Base-by-base conservation (phyloP, 2,113 vertebrate species). In the Seriola quinqueradiata region DNA sequence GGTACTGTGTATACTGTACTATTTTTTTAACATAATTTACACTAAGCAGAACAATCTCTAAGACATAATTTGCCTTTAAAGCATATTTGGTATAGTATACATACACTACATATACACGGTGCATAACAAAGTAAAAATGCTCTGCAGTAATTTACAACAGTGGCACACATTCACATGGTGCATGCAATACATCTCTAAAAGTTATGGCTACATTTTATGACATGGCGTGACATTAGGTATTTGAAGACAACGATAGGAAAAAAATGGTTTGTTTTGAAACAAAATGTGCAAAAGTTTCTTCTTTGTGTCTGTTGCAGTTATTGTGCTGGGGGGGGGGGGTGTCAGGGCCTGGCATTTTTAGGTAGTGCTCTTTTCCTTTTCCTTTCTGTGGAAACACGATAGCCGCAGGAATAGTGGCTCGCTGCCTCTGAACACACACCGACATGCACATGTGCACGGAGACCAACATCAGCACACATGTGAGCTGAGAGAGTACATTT, bases 381-480 rank as follows among this genome's bases (percentile, higher is more conserved):
- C 28, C 61, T 68, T n/a, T 70, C 72, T 58, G 78, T 88, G 75
- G 87, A 90, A 94, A 93, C 78, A 69, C 73, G 77, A 93, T 85
- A 70, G 70, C 59, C 44, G n/a, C 57, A 57, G 60, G 54, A 32
- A 83, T 72, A 83, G 72, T 75, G 50, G 17, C 79, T 74, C 69
- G 1, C 40, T 38, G 44, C 58, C 66, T 58, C 59, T 44, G 57
- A 77, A 69, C n/a, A 38, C 73, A 66, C 70, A 60, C 34, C 50
- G 25, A 60, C 63, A 42, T 36, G 44, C 70, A 57, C 76, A 80
- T 42, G 61, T 40, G 36, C 60, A 19, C 38, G 55, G 4, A 7
- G 3, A 23, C 54, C 25, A 14, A 70, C 66, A 75, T 81, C 63
- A 2, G 23, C 77, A 70, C 70, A 81, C 46, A 28, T 70, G 72